phyloP scores from a whole-genome alignment of 1,140 invertebrate genomes.

The Drosophila simulans region DNA sequence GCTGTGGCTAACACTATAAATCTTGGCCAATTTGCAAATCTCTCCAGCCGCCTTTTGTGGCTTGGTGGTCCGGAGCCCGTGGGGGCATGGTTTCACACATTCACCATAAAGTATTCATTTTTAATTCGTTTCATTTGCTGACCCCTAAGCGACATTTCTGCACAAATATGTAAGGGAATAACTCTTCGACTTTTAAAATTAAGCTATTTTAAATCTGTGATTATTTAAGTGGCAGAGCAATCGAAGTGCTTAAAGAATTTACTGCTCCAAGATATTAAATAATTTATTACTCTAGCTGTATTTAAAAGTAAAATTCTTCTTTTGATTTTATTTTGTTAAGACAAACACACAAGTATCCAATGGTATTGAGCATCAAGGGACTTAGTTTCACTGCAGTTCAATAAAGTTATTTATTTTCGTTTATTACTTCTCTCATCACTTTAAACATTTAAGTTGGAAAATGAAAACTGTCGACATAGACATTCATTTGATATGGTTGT shows the following conservation, averaged over 20 bases:
- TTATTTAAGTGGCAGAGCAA: no score
- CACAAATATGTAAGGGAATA: not conserved
- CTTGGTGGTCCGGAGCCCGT: slow-evolving; percentile 1
- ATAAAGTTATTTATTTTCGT: not conserved
- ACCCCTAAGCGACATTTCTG: no score
- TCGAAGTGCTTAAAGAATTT: no score
- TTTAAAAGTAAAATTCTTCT: no score
- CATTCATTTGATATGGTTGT: slow-evolving; percentile 17
- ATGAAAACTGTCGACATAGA: slow-evolving; percentile 16
- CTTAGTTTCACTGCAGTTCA: no score
- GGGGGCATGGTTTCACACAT: slow-evolving; percentile 31
- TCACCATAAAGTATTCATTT: slow-evolving; percentile 55
- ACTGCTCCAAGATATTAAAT: no score
- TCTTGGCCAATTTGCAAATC: slow-evolving; percentile 73
- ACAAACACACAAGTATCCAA: no score
- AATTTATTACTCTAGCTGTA: no score
- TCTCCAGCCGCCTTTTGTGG: slow-evolving; percentile 26
- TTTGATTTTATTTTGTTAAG: no score
- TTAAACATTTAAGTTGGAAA: slow-evolving; percentile 1
- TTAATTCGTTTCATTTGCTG: slow-evolving; percentile 51
- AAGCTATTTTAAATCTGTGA: not conserved
- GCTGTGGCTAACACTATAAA: slow-evolving; percentile 60
- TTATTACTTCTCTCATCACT: not conserved
- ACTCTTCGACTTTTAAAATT: not conserved
- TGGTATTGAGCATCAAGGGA: no score